Evolutionary conservation across 2,888 invertebrate genomes (phyloP), one percentile per base, ranked within the genome.

Genomic region (Mythimna vitellina): DNA sequence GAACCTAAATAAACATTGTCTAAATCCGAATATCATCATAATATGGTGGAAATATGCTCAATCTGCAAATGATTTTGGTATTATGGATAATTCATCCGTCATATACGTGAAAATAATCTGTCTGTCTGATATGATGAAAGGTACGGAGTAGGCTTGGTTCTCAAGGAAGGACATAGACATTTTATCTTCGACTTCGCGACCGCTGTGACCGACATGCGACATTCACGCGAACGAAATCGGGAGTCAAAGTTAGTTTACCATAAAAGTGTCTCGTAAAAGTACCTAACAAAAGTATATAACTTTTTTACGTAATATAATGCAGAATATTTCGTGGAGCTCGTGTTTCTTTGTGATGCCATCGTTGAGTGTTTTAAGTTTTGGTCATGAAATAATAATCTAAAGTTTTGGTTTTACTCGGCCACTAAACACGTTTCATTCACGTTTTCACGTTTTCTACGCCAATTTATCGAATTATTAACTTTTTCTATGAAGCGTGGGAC

Each of bases 221-320:
- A 29, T 29, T 38, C 38, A 38, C 38, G 38, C 38, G 38, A 38
- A 38, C 10, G 9, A 38, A 38, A 1, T 38, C 38, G 9, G 9
- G 38, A 9, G 38, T 9, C 10, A 38, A 38, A 61, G 65, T 25
- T 49, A 42, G 54, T 54, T 65, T 77, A 38, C 25, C 17, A 53
- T 82, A 60, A 54, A 65, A 25, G 12, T 46, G 58, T 78, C 32
- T 65, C 62, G 25, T 78, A 66, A 66, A 70, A 66, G 35, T 42
- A 38, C 38, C 25, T 25, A 25, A 2, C 3, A 25, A 2, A 25
- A 25, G 25, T 25, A 35, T 25, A 42, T 8, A 32, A 56, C 10
- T 42, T 49, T 51, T 22, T 49, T 22, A 60, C 35, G 46, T 63
- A 51, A 46, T 38, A 20, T 46, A 46, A 6, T 20, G 17, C 3